Base-by-base conservation (phyloP, 2,113 vertebrate genomes). In the Phasianus colchicus region DNA sequence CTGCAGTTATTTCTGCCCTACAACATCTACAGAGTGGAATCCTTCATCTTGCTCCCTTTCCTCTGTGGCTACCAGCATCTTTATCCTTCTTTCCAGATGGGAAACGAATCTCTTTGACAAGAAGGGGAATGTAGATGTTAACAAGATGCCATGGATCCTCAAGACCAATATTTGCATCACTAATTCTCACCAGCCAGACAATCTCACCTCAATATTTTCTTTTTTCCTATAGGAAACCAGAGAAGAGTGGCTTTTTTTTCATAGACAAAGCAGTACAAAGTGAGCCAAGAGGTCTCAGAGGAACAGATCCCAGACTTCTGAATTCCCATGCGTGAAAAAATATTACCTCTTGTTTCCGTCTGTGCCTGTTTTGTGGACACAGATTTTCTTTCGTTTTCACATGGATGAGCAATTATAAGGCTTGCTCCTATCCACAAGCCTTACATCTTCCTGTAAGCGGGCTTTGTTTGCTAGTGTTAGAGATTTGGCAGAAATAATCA, bases 221-320 rank as follows among this genome's bases (percentile, higher is more conserved):
- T 86, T 47, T 83, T 22, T 75, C 18, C 82, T 79, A 11, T 43
- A 13, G 48, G 30, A 54, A 78, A 65, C 54, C 50, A 69, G 45
- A 50, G 18, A 85, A 36, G 27, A 57, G 60, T 47, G 50, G 29
- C 29, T 50, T 52, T 5, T 52, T 52, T 54, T 54, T 38, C 5
- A 65, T 34, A 69, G 79, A n/a, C 43, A 48, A 71, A n/a, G 63
- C 25, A 65, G 54, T 22, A 69, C 71, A 65, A 76, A 52, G 40
- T 38, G 22, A 54, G 54, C 47, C 67, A 61, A n/a, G 42, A 52
- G 15, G 27, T 50, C 32, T 54, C 45, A 42, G 30, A 73, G 76
- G 60, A 79, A 42, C 32, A 55, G 43, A 89, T 34, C 14, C 36
- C 36, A 78, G 65, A 71, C 87, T 92, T 61, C 74, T 75, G 32